These are phyloP conservation scores for Diceros bicornis DNA, from an alignment of 2,797 vertebrate species.

Conservation along the genomic window DNA sequence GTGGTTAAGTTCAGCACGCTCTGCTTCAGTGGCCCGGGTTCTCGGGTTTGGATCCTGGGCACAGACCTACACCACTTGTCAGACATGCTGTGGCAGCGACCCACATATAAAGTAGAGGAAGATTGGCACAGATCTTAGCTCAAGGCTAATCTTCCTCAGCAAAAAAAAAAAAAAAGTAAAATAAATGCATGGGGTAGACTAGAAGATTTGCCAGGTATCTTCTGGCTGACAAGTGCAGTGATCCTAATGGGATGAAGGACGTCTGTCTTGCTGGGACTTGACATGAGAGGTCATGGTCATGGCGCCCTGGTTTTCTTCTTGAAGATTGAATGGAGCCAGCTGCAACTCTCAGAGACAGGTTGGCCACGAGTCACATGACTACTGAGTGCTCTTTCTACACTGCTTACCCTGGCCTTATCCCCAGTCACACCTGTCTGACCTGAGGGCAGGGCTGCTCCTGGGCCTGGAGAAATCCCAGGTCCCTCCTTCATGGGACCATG, in stretches of 20 bases:
- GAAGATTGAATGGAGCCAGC: background rate
- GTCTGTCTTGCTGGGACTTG: background rate
- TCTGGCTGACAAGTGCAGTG: background rate
- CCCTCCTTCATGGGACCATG: background rate
- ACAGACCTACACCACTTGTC: too few species aligned
- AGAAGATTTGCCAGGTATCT: background rate
- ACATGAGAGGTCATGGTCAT: background rate
- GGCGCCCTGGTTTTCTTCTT: background rate
- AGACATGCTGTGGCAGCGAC: too few species aligned
- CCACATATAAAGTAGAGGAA: too few species aligned
- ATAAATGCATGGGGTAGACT: background rate
- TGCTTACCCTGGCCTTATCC: too few species aligned
- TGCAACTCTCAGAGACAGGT: background rate
- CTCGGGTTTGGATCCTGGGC: too few species aligned
- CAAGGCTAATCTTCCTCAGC: too few species aligned
- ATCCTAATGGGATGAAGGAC: background rate
- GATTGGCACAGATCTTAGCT: too few species aligned
- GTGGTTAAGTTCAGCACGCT: too few species aligned
- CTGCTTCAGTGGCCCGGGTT: too few species aligned
- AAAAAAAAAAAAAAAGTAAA: background rate
- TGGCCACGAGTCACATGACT: background rate
- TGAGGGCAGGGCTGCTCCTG: background rate
- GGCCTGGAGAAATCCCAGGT: too few species aligned
- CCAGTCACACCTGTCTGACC: background rate
- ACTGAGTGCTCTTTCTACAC: background rate